Conservation (phyloP, 1,140 invertebrate species). For the Reticulitermes speratus region DNA sequence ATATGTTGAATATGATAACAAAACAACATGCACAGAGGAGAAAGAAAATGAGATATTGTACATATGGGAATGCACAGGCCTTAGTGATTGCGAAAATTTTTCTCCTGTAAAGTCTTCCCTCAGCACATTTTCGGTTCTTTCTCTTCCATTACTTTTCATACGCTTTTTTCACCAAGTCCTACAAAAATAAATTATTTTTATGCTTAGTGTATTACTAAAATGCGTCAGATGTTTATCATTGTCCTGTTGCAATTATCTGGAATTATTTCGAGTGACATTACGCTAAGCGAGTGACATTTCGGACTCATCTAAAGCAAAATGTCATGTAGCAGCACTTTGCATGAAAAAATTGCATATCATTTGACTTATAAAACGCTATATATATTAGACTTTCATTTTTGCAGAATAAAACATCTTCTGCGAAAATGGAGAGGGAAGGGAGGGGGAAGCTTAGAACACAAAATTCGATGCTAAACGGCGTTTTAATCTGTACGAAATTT, state of each 20-base stretch:
- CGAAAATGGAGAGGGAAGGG: too few relatives aligned
- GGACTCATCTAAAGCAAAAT: neutral
- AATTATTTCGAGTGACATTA: neutral
- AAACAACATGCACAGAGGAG: neutral
- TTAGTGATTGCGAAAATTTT: constrained; percentile 2
- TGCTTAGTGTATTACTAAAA: neutral
- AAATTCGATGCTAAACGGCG: too few relatives aligned
- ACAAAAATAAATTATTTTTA: neutral
- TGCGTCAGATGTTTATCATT: neutral
- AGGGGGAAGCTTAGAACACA: too few relatives aligned
- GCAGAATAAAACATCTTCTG: too few relatives aligned
- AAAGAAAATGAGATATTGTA: neutral
- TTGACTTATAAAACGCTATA: too few relatives aligned
- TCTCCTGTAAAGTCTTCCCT: neutral
- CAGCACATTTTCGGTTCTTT: neutral
- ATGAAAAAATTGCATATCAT: too few relatives aligned
- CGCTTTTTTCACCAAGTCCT: neutral
- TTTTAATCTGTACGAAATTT: too few relatives aligned
- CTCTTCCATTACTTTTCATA: neutral
- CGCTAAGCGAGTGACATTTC: neutral
- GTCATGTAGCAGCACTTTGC: too few relatives aligned
- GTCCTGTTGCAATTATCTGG: neutral
- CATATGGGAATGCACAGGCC: neutral
- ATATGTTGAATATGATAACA: neutral
- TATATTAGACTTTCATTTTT: too few relatives aligned